phyloP scores from a whole-genome alignment of 2,888 invertebrate species.

The Caenorhabditis macrosperma region DNA sequence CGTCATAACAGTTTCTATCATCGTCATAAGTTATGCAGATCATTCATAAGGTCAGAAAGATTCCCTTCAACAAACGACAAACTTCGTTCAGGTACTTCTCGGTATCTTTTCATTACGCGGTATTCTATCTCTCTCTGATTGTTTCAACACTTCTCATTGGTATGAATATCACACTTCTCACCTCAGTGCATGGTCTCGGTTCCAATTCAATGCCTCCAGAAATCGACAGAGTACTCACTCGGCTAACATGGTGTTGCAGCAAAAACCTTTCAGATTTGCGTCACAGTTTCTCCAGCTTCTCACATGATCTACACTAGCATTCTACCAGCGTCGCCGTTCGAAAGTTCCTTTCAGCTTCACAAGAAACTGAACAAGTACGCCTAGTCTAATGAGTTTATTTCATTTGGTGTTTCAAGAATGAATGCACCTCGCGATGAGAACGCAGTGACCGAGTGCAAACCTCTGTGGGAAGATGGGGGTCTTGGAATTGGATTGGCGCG shows the following conservation, averaged over 20 bases:
- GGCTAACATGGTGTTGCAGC: background rate
- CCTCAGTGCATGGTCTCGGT: slow-evolving; percentile 76
- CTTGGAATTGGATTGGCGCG: slow-evolving; percentile 67
- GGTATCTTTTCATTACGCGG: slow-evolving; percentile 72
- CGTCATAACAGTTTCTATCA: slow-evolving; percentile 75
- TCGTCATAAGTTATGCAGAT: slow-evolving; percentile 76
- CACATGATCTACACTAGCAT: slow-evolving; percentile 53
- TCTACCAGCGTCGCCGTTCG: slow-evolving; percentile 53
- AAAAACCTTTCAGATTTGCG: slow-evolving; percentile 57
- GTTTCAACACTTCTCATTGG: slow-evolving; percentile 62
- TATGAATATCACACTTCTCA: slow-evolving; percentile 72
- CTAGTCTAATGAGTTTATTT: background rate
- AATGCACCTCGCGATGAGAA: slow-evolving; percentile 36
- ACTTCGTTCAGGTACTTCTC: slow-evolving; percentile 72
- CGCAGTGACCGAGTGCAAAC: slow-evolving; percentile 72
- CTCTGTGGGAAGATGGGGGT: slow-evolving; percentile 76
- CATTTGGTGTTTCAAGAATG: slow-evolving; percentile 23
- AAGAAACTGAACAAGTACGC: slow-evolving; percentile 34
- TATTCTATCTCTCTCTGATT: slow-evolving; percentile 71
- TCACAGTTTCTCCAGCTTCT: slow-evolving; percentile 53
- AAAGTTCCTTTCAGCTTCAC: slow-evolving; percentile 7
- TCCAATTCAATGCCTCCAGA: slow-evolving; percentile 76
- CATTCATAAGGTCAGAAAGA: slow-evolving; percentile 72
- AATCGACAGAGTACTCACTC: slow-evolving; percentile 67
- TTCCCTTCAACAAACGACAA: background rate